Evolutionary conservation across 1,140 invertebrate species (phyloP), one percentile per base, ranked within the genome.

Genomic region (Trissolcus basalis): DNA sequence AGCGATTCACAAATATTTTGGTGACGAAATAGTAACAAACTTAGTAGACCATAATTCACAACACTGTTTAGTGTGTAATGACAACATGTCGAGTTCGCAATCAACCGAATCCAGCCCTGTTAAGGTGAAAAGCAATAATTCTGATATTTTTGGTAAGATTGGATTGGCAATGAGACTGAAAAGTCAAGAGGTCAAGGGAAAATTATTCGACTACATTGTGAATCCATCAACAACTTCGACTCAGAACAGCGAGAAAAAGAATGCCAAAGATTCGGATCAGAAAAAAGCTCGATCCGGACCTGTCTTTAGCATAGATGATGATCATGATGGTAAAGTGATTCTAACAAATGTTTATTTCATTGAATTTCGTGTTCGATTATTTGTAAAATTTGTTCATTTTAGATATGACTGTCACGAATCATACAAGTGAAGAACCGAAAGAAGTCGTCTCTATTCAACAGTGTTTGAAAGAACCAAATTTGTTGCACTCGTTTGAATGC

Each of bases 231-330:
- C 92, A 39, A 91, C 87, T 65, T 86, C 85, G 10, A 77, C 79
- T 77, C 79, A 86, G 83, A 77, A 88, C 56, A 86, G 87, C 9
- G 92, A 93, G 56, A 93, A 93, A 78, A 96, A 97, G 89, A 94
- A 96, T 9, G 93, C 93, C 50, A 93, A 92, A 74, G 90, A 89
- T 76, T 85, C 85, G 36, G 96, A 98, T 80, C 92, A 92, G 79
- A 92, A 93, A 90, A 91, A 94, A 44, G 97, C 97, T 85, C 91
- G 96, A 86, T 93, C 96, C 61, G 94, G 94, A 0, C 96, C 96
- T 19, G 95, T 98, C 0, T 99, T 99, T 84, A 96, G 95, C 84
- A 97, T 99, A 80, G 96, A 96, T 80, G 96, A 98, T 83, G 96
- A 97, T 81, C 93, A 95, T 78, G 95, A 96, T 84, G 86, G 85